Evolutionary conservation across 2,113 vertebrate species (phyloP).

Genomic region (Toxostoma redivivum): DNA sequence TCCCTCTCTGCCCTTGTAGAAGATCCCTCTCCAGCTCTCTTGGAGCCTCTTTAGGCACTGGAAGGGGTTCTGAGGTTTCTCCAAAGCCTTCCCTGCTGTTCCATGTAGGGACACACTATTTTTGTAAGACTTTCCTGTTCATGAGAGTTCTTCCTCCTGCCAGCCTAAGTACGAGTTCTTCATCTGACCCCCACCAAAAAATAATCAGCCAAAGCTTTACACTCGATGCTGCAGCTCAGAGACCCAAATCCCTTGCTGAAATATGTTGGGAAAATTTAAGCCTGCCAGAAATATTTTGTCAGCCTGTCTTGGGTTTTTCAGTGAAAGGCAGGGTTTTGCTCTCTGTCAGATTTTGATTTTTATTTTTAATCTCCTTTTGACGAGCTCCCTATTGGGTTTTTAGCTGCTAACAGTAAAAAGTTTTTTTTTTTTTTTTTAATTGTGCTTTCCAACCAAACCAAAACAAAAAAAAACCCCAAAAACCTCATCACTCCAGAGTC

Average conservation of each 20-base stretch:
- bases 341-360: neutral
- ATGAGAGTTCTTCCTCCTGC: neutral
- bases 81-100: neutral
- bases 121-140: neutral
- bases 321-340: neutral
- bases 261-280: neutral
- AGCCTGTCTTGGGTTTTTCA: neutral
- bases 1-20: neutral
- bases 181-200: neutral
- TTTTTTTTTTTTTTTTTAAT: slow-evolving; percentile 32
- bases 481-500: neutral
- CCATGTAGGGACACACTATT: neutral
- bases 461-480: neutral
- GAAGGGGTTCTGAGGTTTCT: neutral
- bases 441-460: neutral
- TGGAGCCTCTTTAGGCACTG: neutral
- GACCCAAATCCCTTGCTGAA: neutral
- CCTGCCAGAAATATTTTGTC: neutral
- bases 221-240: neutral
- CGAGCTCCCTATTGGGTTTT: neutral
- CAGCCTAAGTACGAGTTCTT: neutral
- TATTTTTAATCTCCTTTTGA: neutral
- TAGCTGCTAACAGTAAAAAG: neutral
- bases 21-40: neutral
- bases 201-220: neutral